A percentile compares a stretch with the other conserved stretches of the same genome.
Conservation (phyloP, 2,888 invertebrate species). For the Halictus ligatus region DNA sequence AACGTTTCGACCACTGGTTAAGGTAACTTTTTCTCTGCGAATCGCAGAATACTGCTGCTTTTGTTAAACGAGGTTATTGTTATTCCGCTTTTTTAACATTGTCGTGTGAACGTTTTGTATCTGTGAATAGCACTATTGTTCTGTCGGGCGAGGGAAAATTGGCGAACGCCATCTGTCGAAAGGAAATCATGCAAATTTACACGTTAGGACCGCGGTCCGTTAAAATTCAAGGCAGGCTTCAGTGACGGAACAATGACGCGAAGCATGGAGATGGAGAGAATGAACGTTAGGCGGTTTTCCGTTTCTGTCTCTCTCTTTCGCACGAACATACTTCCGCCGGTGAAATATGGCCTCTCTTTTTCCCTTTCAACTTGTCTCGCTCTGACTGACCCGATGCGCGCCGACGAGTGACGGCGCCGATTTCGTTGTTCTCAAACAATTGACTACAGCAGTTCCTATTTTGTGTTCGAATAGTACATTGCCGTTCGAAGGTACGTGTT, state of each 20-base stretch:
- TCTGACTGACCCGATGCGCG: slow-evolving; percentile 11
- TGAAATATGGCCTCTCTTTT: slow-evolving; percentile 11
- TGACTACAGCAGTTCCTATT: neutral
- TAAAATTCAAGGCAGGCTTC: slow-evolving; percentile 55
- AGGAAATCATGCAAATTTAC: slow-evolving; percentile 37
- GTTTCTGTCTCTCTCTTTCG: slow-evolving; percentile 34
- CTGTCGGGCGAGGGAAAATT: neutral
- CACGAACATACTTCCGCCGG: slow-evolving; percentile 52
- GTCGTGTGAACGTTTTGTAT: neutral
- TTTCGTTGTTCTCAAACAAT: slow-evolving; percentile 7
- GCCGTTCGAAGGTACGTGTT: neutral
- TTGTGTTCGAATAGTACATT: neutral
- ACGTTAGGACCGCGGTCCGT: slow-evolving; percentile 39
- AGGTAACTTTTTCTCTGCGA: neutral
- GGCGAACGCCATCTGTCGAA: slow-evolving; percentile 1
- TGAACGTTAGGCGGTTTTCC: slow-evolving; percentile 38
- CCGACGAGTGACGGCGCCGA: slow-evolving; percentile 48
- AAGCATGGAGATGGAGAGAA: slow-evolving; percentile 39
- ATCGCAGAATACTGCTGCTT: neutral
- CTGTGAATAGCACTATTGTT: neutral
- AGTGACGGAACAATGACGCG: slow-evolving; percentile 62
- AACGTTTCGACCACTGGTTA: neutral
- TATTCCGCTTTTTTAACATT: neutral
- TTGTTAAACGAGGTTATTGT: neutral
- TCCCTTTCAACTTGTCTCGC: slow-evolving; percentile 3